These are phyloP conservation scores for Gymnosoma rotundatum DNA, from an alignment of 2,888 invertebrate genomes.

Conservation along the genomic window DNA sequence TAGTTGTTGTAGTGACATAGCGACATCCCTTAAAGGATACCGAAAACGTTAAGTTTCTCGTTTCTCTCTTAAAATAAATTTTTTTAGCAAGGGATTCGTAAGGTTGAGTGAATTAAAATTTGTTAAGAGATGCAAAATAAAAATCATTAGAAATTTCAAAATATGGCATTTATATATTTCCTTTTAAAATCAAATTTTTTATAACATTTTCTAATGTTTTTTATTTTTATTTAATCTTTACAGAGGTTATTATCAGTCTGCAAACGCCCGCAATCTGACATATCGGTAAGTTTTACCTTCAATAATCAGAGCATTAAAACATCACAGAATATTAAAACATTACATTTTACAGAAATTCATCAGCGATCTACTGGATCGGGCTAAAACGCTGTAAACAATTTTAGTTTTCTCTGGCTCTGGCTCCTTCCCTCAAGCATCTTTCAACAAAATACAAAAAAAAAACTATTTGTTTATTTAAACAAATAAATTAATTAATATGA, in stretches of 20 bases:
- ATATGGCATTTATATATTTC: no score
- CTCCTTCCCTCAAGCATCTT: constrained; percentile 50
- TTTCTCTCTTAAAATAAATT: no score
- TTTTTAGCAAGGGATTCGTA: no score
- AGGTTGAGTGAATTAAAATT: no score
- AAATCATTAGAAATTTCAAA: no score
- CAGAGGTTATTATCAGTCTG: constrained; percentile 91
- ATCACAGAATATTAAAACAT: not conserved
- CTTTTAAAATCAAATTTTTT: no score
- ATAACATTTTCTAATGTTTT: no score
- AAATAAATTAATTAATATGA: constrained; percentile 50
- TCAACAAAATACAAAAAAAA: constrained; percentile 57
- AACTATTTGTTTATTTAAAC: constrained; percentile 55
- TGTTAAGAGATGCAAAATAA: no score
- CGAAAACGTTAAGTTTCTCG: no score
- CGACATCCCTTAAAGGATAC: no score
- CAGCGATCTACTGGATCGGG: constrained; percentile 93
- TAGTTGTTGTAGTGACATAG: no score
- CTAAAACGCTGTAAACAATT: constrained; percentile 87
- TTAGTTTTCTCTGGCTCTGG: not conserved
- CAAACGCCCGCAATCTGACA: constrained; percentile 93
- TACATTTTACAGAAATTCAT: constrained; percentile 90
- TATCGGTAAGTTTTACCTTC: constrained; percentile 86
- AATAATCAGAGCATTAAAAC: not conserved
- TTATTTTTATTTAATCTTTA: constrained; percentile 77